These are phyloP conservation scores for Anarhynchus alexandrinus DNA, from an alignment of 2,113 vertebrate genomes.

Conservation along the genomic window DNA sequence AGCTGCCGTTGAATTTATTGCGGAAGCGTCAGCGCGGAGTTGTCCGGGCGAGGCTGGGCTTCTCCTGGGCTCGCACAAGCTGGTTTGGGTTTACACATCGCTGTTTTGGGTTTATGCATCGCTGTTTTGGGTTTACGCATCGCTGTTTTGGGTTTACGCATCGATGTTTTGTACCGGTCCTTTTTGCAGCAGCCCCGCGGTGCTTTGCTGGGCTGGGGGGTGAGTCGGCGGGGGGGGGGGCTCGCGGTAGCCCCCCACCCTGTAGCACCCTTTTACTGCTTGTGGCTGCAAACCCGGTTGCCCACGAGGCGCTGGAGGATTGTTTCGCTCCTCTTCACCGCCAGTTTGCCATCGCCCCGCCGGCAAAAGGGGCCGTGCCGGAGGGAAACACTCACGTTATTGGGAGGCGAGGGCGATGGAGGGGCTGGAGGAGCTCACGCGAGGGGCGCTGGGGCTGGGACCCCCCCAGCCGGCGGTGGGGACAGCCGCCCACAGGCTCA, in stretches of 20 bases:
- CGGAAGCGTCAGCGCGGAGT: neutral
- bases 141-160: accelerated
- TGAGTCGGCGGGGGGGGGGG: neutral
- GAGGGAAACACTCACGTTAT: neutral
- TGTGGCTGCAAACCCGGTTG: accelerated
- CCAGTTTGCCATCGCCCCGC: neutral
- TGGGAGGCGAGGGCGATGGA: neutral
- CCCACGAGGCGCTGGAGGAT: neutral
- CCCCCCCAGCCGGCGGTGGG: neutral
- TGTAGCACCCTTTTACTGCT: no score
- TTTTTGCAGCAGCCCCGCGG: neutral
- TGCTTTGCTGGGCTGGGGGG: neutral
- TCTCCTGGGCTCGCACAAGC: neutral
- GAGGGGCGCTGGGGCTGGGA: neutral
- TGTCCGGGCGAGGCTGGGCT: neutral
- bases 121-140: no score
- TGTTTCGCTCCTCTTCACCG: neutral
- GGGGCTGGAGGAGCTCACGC: no score
- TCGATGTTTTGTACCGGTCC: accelerated
- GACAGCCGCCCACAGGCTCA: neutral
- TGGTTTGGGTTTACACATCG: accelerated
- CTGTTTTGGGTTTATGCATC: accelerated
- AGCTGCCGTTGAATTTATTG: neutral
- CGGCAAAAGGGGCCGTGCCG: neutral
- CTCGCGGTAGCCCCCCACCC: no score